Percentiles rank a stretch among this genome's conserved stretches.
Evolutionary conservation across 2,113 vertebrate genomes (phyloP).

Genomic region (Ptilorrhoa leucosticta): DNA sequence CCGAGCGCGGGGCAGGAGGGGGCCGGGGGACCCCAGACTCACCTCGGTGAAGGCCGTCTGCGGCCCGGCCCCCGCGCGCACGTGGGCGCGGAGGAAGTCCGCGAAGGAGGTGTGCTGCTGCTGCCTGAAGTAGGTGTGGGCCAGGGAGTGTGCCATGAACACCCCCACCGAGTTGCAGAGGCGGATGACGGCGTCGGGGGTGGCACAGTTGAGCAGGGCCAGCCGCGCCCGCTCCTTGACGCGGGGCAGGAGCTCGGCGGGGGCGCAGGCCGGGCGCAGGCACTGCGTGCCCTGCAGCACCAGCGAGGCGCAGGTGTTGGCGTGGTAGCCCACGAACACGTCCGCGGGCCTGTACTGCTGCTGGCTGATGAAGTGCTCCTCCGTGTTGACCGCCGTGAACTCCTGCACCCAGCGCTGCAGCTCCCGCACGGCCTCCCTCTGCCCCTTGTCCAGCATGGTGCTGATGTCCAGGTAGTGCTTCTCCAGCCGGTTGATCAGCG

Average conservation of each 20-base stretch:
- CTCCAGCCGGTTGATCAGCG: constrained; percentile 95
- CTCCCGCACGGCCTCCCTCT: constrained; percentile 71
- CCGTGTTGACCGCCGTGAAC: constrained; percentile 58
- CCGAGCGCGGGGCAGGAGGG: fast-evolving
- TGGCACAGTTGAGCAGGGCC: constrained; percentile 84
- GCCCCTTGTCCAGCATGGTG: constrained; percentile 78
- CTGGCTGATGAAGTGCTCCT: background rate
- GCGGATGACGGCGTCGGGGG: constrained; percentile 88
- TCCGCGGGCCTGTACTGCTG: constrained; percentile 78
- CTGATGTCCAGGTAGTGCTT: constrained; percentile 93
- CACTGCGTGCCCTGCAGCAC: constrained; percentile 79
- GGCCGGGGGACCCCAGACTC: fast-evolving
- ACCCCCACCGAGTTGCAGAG: constrained; percentile 61
- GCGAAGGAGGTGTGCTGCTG: constrained; percentile 84
- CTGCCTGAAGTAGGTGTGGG: constrained; percentile 73
- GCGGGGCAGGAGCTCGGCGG: background rate
- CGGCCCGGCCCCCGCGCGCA: background rate
- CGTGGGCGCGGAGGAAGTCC: constrained; percentile 78
- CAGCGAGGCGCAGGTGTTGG: constrained; percentile 86
- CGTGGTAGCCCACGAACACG: constrained; percentile 90
- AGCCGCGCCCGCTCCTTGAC: constrained; percentile 71
- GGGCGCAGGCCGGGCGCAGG: background rate
- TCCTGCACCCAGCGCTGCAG: constrained; percentile 77
- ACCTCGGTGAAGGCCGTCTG: constrained; percentile 85
- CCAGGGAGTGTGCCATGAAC: constrained; percentile 58